Evolutionary conservation across 2,113 vertebrate species (phyloP).

Genomic region (human (Homo sapiens)): GRCh38 chr13:34549501-34550000

Average conservation of each 20-base stretch:
- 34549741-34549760: neutral
- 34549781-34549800: slow-evolving; percentile 25
- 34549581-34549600: neutral
- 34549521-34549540: neutral
- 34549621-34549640: neutral
- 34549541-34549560: neutral
- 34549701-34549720: neutral
- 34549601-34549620: neutral
- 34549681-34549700: neutral
- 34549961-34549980: neutral
- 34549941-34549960: neutral
- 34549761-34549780: slow-evolving; percentile 1
- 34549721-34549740: neutral
- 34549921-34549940: neutral
- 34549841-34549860: neutral
- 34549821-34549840: neutral
- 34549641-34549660: neutral
- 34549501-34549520: neutral
- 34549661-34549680: neutral
- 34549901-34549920: neutral
- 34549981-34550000: neutral
- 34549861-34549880: neutral
- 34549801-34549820: slow-evolving; percentile 18
- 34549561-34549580: neutral
- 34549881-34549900: slow-evolving; percentile 31